Conservation (phyloP, 2,113 vertebrate genomes). For the Chaetura pelagica region DNA sequence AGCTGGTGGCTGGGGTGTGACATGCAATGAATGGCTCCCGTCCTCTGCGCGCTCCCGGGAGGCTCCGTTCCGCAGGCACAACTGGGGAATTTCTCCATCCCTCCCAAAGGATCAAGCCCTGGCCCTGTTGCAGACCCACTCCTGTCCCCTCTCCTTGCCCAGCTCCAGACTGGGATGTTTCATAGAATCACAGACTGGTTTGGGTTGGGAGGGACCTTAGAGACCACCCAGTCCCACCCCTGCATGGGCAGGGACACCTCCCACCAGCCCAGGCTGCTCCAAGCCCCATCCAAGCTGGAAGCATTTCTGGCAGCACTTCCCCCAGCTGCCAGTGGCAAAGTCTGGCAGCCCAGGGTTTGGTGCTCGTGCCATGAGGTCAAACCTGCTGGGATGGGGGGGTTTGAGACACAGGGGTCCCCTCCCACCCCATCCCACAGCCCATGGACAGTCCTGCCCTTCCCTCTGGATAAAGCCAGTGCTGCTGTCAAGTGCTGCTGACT, state of each 20-base stretch:
- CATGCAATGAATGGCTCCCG: accelerated
- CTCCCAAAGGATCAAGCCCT: no score
- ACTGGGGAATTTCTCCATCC: not conserved
- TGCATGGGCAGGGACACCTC: no score
- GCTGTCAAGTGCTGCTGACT: not conserved
- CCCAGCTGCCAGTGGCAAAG: accelerated
- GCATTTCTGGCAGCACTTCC: no score
- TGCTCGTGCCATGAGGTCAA: not conserved
- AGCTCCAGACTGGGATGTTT: not conserved
- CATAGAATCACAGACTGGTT: no score
- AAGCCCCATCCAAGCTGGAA: no score
- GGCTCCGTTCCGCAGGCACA: not conserved
- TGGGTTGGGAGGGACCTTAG: no score
- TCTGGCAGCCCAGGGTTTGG: not conserved
- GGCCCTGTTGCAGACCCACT: accelerated
- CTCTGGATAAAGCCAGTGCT: not conserved
- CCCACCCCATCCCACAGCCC: not conserved
- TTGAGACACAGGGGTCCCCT: not conserved
- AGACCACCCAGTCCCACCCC: no score
- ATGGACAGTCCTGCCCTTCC: accelerated
- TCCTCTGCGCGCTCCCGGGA: not conserved
- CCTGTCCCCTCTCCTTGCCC: not conserved
- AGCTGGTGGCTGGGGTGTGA: not conserved
- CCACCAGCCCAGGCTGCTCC: no score
- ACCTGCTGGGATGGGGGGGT: accelerated